Percentiles rank a stretch among this genome's conserved stretches.
Conservation (phyloP, 2,113 vertebrate genomes). For the Triplophysa rosa region DNA sequence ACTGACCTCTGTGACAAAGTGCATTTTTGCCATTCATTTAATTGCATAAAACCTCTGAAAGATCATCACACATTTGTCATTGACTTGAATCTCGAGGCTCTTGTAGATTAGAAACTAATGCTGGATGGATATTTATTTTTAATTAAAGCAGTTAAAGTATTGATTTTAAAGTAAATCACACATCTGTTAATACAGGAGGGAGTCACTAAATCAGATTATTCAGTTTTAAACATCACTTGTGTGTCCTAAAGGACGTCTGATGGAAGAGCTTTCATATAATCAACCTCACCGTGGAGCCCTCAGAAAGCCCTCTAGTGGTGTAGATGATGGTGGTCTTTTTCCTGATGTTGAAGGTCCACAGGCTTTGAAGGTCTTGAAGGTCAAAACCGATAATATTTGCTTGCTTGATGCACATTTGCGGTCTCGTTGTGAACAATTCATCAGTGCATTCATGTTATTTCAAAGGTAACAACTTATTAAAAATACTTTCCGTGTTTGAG, state of each 20-base stretch:
- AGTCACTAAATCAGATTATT: conserved; percentile 15
- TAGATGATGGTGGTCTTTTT: background rate
- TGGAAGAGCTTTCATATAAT: background rate
- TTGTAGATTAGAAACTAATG: background rate
- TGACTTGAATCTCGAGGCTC: background rate
- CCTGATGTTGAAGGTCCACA: conserved; percentile 2
- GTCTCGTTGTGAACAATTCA: no score
- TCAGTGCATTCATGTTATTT: no score
- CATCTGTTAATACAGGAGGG: conserved; percentile 35
- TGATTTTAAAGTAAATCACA: no score
- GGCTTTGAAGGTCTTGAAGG: background rate
- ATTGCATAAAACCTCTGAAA: background rate
- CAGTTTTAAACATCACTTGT: background rate
- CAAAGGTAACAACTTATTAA: no score
- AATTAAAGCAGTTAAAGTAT: conserved; percentile 6
- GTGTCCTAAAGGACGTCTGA: background rate
- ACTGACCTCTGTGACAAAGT: background rate
- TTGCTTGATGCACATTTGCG: no score
- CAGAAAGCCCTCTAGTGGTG: conserved; percentile 29
- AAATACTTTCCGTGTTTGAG: no score
- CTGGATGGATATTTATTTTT: background rate
- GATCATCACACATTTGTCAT: background rate
- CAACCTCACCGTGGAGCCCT: background rate
- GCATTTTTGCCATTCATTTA: background rate
- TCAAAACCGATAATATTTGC: no score